These are phyloP conservation scores for Leucoma salicis DNA, from an alignment of 2,888 invertebrate genomes.

Conservation along the genomic window DNA sequence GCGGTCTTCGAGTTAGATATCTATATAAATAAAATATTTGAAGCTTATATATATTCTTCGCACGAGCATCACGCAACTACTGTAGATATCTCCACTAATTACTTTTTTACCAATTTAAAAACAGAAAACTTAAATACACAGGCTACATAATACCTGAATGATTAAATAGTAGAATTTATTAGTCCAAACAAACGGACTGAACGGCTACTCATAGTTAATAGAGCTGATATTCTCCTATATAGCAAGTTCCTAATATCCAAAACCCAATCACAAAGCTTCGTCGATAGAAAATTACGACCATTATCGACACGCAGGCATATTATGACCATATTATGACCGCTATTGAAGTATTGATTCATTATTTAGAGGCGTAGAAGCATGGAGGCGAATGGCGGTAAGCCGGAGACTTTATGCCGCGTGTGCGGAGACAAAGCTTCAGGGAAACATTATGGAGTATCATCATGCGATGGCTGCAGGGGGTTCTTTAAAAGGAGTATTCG, in stretches of 20 bases:
- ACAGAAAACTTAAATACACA: too few species aligned
- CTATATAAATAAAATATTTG: too few species aligned
- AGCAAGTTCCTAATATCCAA: conserved; percentile 5
- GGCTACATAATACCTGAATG: too few species aligned
- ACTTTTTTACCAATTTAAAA: too few species aligned
- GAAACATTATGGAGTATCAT: conserved; percentile 95
- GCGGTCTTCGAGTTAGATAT: too few species aligned
- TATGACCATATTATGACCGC: conserved; percentile 6
- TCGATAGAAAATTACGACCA: conserved; percentile 1
- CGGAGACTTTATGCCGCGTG: conserved; percentile 88
- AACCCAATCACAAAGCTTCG: conserved; percentile 2
- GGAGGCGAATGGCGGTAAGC: conserved; percentile 64
- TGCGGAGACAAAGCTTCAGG: conserved; percentile 91
- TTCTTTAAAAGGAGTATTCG: conserved; percentile 97
- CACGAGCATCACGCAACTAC: too few species aligned
- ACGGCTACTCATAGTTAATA: too few species aligned
- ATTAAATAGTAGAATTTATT: too few species aligned
- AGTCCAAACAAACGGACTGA: too few species aligned
- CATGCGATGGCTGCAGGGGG: conserved; percentile 92
- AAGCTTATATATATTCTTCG: too few species aligned
- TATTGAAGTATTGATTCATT: conserved; percentile 11
- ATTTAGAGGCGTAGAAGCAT: conserved; percentile 20
- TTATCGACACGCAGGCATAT: conserved; percentile 5
- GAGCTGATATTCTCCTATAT: too few species aligned
- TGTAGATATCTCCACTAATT: too few species aligned